These are phyloP conservation scores for Oncorhynchus keta DNA, from an alignment of 2,113 vertebrate species.

Conservation along the genomic window DNA sequence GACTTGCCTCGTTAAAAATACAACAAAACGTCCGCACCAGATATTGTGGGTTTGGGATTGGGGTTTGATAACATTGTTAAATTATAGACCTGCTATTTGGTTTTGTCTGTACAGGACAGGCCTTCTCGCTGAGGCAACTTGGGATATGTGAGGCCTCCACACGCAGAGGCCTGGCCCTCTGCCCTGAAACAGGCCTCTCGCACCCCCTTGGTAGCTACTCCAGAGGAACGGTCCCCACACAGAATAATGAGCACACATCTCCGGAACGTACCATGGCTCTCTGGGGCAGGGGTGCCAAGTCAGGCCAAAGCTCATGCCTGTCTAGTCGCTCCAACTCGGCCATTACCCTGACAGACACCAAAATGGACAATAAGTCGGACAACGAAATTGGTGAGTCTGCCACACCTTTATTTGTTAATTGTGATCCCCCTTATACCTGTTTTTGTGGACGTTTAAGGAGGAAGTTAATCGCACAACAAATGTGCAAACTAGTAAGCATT, in stretches of 20 bases:
- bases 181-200: conserved; percentile 94
- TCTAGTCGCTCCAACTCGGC: conserved; percentile 98
- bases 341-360: conserved; percentile 95
- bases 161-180: conserved; percentile 91
- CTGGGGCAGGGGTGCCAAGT: conserved; percentile 92
- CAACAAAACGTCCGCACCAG: too few species aligned
- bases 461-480: neutral
- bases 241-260: conserved; percentile 91
- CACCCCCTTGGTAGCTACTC: conserved; percentile 88
- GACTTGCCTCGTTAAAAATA: too few species aligned
- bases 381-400: conserved; percentile 91
- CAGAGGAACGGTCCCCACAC: conserved; percentile 84
- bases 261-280: conserved; percentile 93
- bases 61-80: conserved; percentile 56
- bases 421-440: neutral
- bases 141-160: conserved; percentile 92
- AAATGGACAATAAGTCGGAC: conserved; percentile 98
- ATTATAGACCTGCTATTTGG: conserved; percentile 21
- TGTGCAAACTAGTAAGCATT: conserved; percentile 20
- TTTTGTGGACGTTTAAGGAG: neutral
- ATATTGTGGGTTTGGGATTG: conserved; percentile 11
- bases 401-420: conserved; percentile 34
- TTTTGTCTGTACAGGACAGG: conserved; percentile 87
- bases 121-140: conserved; percentile 96
- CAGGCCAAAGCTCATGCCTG: conserved; percentile 90